Percentiles rank a stretch among this genome's conserved stretches.
Evolutionary conservation across 2,888 invertebrate species (phyloP).

Genomic region (Cylindroiulus punctatus): DNA sequence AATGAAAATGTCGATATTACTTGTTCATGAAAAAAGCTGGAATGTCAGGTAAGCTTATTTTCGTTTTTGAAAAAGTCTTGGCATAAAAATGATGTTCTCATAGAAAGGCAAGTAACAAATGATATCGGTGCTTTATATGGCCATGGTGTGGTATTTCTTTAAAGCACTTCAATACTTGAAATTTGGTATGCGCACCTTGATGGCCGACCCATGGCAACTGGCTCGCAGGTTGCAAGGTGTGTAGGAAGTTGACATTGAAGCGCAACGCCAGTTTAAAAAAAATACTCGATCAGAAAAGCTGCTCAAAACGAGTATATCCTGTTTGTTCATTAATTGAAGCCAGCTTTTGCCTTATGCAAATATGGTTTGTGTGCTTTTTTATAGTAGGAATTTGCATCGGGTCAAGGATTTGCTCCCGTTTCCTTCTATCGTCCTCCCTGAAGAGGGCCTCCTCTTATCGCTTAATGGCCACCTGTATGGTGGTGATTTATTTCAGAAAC

Average conservation of each 20-base stretch:
- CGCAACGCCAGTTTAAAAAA: not conserved
- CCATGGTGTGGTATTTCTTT: no score
- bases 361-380: not conserved
- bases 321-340: not conserved
- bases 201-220: not conserved
- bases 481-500: not conserved
- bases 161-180: not conserved
- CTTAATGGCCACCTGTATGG: not conserved
- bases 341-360: constrained; percentile 15
- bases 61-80: no score
- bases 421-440: not conserved
- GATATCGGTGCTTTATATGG: no score
- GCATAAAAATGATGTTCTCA: no score
- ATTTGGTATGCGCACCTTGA: not conserved
- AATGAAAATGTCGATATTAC: no score
- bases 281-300: not conserved
- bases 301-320: not conserved
- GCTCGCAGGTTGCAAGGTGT: not conserved
- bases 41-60: no score
- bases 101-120: no score
- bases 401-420: constrained; percentile 32
- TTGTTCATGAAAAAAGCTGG: no score
- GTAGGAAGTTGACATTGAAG: constrained; percentile 32
- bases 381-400: not conserved
- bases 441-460: not conserved